Conservation (phyloP, 2,888 invertebrate species). For the Sesamia inferens region DNA sequence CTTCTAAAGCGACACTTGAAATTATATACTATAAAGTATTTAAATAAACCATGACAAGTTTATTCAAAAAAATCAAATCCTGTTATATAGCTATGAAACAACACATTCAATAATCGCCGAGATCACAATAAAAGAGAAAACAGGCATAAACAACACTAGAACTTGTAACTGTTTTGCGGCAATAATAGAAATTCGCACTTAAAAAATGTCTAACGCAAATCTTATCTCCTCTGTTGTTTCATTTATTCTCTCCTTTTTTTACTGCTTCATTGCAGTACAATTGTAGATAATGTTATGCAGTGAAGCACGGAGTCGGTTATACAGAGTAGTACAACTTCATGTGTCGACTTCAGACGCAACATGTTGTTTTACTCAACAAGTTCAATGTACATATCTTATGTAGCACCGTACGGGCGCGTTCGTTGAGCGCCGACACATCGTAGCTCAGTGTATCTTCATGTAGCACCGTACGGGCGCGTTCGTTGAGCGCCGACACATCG, state of each 20-base stretch:
- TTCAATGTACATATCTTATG: too few species aligned
- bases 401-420: too few species aligned
- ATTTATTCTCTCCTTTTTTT: not conserved
- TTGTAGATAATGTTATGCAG: not conserved
- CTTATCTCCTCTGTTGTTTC: not conserved
- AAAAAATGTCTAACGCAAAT: not conserved
- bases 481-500: not conserved
- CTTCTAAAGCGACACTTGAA: constrained; percentile 1
- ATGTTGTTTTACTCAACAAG: too few species aligned
- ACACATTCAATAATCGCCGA: not conserved
- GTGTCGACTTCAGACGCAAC: not conserved
- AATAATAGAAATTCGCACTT: not conserved
- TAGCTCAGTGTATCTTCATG: not conserved
- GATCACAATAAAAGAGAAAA: not conserved
- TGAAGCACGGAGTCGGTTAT: not conserved
- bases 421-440: too few species aligned
- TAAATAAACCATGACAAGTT: not conserved
- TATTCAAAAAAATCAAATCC: not conserved
- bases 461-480: not conserved
- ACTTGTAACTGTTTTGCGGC: not conserved
- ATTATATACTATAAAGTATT: not conserved
- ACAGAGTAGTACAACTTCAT: constrained; percentile 5
- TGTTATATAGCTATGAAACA: not conserved
- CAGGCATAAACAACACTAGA: too few species aligned
- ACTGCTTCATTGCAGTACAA: not conserved